phyloP scores from a whole-genome alignment of 2,888 invertebrate genomes.

The Callinectes sapidus region DNA sequence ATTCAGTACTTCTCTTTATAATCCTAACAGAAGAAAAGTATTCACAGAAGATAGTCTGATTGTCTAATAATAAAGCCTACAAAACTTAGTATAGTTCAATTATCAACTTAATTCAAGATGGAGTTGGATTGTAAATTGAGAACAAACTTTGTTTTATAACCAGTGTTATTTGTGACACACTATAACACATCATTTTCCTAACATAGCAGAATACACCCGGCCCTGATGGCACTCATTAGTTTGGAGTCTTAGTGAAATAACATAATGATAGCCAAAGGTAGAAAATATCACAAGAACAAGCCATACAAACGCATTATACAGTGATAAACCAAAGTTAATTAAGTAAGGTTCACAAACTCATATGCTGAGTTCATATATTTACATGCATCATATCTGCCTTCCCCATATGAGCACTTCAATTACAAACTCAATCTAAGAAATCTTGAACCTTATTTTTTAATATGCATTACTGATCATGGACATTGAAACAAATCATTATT shows the following conservation, averaged over 20 bases:
- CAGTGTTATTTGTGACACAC: conserved; percentile 27
- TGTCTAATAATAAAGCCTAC: neutral
- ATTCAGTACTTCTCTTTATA: neutral
- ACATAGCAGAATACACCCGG: neutral
- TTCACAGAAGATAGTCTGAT: neutral
- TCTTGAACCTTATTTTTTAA: neutral
- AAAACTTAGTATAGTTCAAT: neutral
- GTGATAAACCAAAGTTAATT: neutral
- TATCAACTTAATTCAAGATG: neutral
- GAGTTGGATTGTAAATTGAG: neutral
- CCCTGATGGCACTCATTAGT: neutral
- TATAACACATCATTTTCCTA: neutral
- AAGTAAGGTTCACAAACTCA: neutral
- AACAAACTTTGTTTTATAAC: neutral
- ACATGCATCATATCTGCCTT: neutral
- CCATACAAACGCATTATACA: neutral
- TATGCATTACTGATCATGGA: neutral
- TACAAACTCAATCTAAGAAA: neutral
- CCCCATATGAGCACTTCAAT: neutral
- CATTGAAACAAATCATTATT: neutral
- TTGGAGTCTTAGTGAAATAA: neutral
- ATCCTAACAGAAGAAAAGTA: neutral
- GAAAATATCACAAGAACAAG: neutral
- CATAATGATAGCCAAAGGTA: neutral
- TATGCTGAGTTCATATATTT: neutral